These are phyloP conservation scores for Leptosomus discolor DNA, from an alignment of 2,113 vertebrate species.

Conservation along the genomic window DNA sequence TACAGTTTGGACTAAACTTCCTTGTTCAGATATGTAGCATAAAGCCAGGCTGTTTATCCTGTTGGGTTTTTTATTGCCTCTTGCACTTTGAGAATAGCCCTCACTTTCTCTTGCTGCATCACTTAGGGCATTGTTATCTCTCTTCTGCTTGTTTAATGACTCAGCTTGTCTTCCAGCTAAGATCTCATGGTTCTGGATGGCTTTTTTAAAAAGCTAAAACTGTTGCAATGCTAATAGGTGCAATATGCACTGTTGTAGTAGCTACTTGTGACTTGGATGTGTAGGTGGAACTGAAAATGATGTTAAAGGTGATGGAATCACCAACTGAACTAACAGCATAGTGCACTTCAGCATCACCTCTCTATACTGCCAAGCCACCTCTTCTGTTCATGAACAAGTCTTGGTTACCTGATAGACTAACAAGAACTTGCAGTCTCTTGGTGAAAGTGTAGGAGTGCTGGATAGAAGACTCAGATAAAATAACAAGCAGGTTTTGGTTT, in stretches of 20 bases:
- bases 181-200: not conserved
- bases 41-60: not conserved
- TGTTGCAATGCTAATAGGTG: not conserved
- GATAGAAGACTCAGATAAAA: not conserved
- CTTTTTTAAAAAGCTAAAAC: not conserved
- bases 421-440: not conserved
- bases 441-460: not conserved
- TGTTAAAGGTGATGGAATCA: not conserved
- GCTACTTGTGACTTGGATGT: not conserved
- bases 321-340: not conserved
- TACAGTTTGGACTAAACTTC: not conserved
- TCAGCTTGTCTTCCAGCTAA: not conserved
- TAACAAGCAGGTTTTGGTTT: not conserved
- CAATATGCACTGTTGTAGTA: not conserved
- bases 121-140: not conserved
- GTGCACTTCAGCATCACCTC: not conserved
- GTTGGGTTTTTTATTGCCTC: not conserved
- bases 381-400: not conserved
- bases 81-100: not conserved
- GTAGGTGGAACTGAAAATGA: not conserved
- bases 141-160: not conserved
- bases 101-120: not conserved
- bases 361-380: not conserved
- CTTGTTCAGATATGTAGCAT: not conserved
- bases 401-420: not conserved